These are phyloP conservation scores for Aethes cnicana DNA, from an alignment of 2,888 invertebrate genomes.

Conservation along the genomic window DNA sequence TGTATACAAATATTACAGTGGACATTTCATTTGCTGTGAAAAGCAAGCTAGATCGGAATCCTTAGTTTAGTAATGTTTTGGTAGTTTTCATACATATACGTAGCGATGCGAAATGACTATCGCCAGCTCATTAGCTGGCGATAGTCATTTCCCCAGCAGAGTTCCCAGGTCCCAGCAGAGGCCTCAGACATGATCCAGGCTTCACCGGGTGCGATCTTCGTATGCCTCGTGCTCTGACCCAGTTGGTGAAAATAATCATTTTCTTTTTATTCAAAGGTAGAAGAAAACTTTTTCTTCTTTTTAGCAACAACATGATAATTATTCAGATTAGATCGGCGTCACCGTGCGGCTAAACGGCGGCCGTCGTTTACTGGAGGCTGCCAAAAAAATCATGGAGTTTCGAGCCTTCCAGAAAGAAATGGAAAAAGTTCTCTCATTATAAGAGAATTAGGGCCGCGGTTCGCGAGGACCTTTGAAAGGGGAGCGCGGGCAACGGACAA, in stretches of 20 bases:
- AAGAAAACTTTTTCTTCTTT: neutral
- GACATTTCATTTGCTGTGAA: too few relatives aligned
- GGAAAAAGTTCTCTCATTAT: constrained; percentile 74
- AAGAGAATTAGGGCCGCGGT: constrained; percentile 61
- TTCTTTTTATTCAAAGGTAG: neutral
- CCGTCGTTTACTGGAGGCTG: constrained; percentile 38
- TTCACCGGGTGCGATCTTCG: too few relatives aligned
- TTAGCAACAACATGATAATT: neutral
- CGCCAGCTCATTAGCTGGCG: too few relatives aligned
- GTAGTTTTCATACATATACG: too few relatives aligned
- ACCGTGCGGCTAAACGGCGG: constrained; percentile 1
- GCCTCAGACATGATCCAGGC: too few relatives aligned
- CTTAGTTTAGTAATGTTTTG: too few relatives aligned
- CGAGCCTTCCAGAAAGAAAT: constrained; percentile 59
- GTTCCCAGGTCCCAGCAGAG: too few relatives aligned
- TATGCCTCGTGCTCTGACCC: too few relatives aligned
- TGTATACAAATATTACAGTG: too few relatives aligned
- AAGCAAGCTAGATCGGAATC: too few relatives aligned
- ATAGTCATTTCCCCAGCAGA: too few relatives aligned
- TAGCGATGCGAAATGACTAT: too few relatives aligned
- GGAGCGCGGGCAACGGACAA: constrained; percentile 24
- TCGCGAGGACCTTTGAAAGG: constrained; percentile 39
- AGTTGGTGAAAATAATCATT: neutral
- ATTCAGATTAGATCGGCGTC: constrained; percentile 5
- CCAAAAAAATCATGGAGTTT: constrained; percentile 50